phyloP scores from a whole-genome alignment of 2,888 invertebrate genomes.

The Conops quadrifasciatus region DNA sequence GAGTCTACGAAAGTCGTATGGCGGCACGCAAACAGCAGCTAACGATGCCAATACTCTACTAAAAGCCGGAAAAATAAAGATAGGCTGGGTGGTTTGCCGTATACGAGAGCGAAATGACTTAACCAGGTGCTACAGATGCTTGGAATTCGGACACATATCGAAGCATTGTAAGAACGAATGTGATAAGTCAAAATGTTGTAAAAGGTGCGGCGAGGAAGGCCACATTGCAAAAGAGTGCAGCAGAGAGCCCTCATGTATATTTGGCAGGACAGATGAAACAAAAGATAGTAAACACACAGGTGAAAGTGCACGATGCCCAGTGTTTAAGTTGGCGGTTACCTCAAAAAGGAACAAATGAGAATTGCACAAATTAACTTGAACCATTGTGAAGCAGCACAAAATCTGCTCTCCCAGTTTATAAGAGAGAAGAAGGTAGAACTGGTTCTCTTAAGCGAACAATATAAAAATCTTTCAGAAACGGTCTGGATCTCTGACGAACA shows the following conservation, averaged over 20 bases:
- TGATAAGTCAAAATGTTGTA: background rate
- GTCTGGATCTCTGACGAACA: background rate
- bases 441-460: background rate
- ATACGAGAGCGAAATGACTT: background rate
- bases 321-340: slow-evolving; percentile 14
- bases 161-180: background rate
- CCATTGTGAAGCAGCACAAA: background rate
- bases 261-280: background rate
- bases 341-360: background rate
- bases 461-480: background rate
- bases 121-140: slow-evolving; percentile 15
- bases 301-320: slow-evolving; percentile 6
- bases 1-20: slow-evolving; percentile 2
- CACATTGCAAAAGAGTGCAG: slow-evolving; percentile 20
- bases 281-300: slow-evolving; percentile 1
- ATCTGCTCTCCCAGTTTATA: background rate
- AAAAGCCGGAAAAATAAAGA: background rate
- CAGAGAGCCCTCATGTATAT: slow-evolving; percentile 13
- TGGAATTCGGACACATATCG: slow-evolving; percentile 19
- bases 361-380: background rate
- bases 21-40: slow-evolving; percentile 8
- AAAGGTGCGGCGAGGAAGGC: slow-evolving; percentile 19
- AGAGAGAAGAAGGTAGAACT: background rate
- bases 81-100: background rate
- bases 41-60: background rate